These are phyloP conservation scores for Dryobota labecula DNA, from an alignment of 2,888 invertebrate genomes.

Conservation along the genomic window DNA sequence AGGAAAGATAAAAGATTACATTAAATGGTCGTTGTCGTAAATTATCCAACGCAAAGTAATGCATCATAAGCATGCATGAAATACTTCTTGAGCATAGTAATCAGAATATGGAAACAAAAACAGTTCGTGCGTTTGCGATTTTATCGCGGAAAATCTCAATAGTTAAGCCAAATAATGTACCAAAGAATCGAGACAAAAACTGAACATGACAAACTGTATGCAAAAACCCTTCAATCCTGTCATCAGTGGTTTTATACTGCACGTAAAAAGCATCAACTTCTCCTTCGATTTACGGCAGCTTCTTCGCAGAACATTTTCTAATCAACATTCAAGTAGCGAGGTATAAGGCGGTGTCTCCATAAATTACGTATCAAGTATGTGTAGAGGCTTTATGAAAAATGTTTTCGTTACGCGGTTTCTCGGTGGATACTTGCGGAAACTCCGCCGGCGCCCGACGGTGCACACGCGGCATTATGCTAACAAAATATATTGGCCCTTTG, in stretches of 20 bases:
- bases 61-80: background rate
- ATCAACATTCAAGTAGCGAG: slow-evolving; percentile 86
- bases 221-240: slow-evolving; percentile 42
- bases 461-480: slow-evolving; percentile 74
- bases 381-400: slow-evolving; percentile 88
- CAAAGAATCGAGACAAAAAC: slow-evolving; percentile 23
- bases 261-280: slow-evolving; percentile 59
- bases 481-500: slow-evolving; percentile 80
- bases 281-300: slow-evolving; percentile 52
- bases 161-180: slow-evolving; percentile 20
- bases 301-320: slow-evolving; percentile 74
- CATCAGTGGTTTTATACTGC: slow-evolving; percentile 55
- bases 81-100: background rate
- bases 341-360: slow-evolving; percentile 85
- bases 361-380: slow-evolving; percentile 89
- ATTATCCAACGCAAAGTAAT: background rate
- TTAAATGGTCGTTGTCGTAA: background rate
- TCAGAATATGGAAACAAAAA: background rate
- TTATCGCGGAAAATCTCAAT: slow-evolving; percentile 14
- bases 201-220: slow-evolving; percentile 53
- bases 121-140: no score
- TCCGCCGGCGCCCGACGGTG: slow-evolving; percentile 67
- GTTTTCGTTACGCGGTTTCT: slow-evolving; percentile 79
- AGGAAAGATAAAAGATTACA: background rate
- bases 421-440: slow-evolving; percentile 75